Evolutionary conservation across 2,113 vertebrate species (phyloP), one percentile per base, ranked within the genome.

Genomic region (Grantiella picta): DNA sequence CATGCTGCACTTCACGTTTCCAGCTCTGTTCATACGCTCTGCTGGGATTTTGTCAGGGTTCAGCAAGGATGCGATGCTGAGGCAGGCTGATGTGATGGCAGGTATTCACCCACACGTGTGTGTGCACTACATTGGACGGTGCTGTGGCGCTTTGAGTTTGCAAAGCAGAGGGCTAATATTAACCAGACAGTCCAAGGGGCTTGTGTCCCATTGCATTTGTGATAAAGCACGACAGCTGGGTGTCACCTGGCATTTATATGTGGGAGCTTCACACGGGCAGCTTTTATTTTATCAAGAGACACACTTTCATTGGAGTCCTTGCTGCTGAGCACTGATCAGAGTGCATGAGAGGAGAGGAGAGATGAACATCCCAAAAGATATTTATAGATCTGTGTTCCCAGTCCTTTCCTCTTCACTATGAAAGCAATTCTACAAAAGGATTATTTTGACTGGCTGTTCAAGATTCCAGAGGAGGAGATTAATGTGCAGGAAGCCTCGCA

Each of bases 391-490:
- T 52, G 35, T 22, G 10, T 59, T 86, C 54, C 56, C 57, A 47
- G 75, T 70, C 75, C 71, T 71, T 94, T 83, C 42, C 82, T 90
- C 69, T 94, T 94, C 64, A 23, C 44, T 53, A 19, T 52, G 52
- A 83, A 95, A 95, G 84, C 71, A 86, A 31, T 91, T 86, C 63
- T 70, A 73, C 19, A 8, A 56, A 76, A 68, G 72, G 72, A 76
- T 92, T 94, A 91, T 91, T 92, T 75, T 94, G 80, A 92, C 84
- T 76, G 76, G 38, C 80, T 95, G 80, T 28, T 94, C 45, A 64
- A 86, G 90, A 75, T 93, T 96, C 88, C 71, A 94, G 82, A 92
- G 95, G 52, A 92, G 63, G 59, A 93, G 95, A 93, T 94, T 80
- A 92, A 86, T 22, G 70, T 73, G 82, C 17, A 5, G 52, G 56